Base-by-base conservation (phyloP, 2,113 vertebrate genomes). In the Scopus umbretta region DNA sequence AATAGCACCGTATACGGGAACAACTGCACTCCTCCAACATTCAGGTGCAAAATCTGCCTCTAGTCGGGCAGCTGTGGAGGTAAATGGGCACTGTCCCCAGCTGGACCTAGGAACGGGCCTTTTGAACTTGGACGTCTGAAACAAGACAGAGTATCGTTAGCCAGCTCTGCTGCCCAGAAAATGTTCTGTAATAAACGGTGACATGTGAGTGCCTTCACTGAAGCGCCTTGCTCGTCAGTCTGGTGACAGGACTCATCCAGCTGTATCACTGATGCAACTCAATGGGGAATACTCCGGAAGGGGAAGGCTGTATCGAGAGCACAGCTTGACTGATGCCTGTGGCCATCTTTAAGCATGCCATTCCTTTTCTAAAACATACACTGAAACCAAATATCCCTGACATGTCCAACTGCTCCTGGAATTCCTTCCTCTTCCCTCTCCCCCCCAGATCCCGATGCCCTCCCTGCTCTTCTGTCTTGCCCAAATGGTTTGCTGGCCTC, bases 321-420 rank as follows among this genome's bases (percentile, higher is more conserved):
- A 83, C 86, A 78, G 76, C 59, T 86, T 89, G 52, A 79, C 52
- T 78, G 81, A 63, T 0, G 26, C 61, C 65, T 75, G 65, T 63
- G 65, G 61, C 68, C 72, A 62, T 78, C 59, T 79, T 91, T 50
- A 74, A 79, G 30, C 85, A 75, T 92, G 66, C 73, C 88, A 52
- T 94, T 96, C 70, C 66, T 93, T 79, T 92, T 93, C 92, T 95
- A 68, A 90, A 95, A 29, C 17, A 40, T 59, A 47, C 62, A 59
- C 53, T 79, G 94, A 90, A 94, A 80, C 71, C 40, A 47, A 52
- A 58, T 93, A 88, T 29, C 78, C 30, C 56, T 29, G 59, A 50
- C 29, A 30, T 36, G 30, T 72, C 72, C 56, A 85, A 25, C 65
- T 94, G 78, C 66, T 92, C 70, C 29, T 59, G 81, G 43, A 95